Evolutionary conservation across 2,797 vertebrate genomes (phyloP), one percentile per base, ranked within the genome.

Genomic region (Pipistrellus nathusii): DNA sequence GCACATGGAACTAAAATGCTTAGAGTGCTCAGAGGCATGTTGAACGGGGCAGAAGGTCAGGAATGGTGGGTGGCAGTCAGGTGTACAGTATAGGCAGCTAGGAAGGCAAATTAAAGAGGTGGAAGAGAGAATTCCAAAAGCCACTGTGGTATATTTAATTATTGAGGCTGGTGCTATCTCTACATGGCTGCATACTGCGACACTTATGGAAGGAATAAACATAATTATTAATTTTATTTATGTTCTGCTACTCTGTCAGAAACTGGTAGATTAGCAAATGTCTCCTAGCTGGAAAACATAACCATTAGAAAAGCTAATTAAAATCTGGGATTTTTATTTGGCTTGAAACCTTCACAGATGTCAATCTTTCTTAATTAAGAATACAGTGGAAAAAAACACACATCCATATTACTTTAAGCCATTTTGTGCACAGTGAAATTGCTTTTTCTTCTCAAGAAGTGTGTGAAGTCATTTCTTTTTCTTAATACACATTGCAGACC

Each of bases 361-460:
- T 96, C 95, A 96, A 97, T 97, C 96, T 97, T 97, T 93, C 95
- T 97, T 97, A 97, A 97, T 96, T 97, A 97, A 96, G 91, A 96
- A 95, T 84, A 95, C 84, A 95, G 90, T 93, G 73, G 21, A 78
- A 93, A 97, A 30, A 30, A 6, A 62, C 27, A 62, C 25, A 75
- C 30, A 81, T 92, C 93, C 80, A 57, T 95, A 85, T 96, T 94
- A 96, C 25, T 77, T 38, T 94, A 95, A 97, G 93, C 90, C 94
- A 95, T 87, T 95, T 97, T 95, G 85, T 72, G 84, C 77, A 90
- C 62, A 76, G 78, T 94, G 91, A 93, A 83, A 84, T 89, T 97
- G 78, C 51, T 94, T 96, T 85, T 91, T 83, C 94, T 95, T 96
- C 59, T 57, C 32, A 80, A 90, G 88, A 92, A 96, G 80, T n/a